These are phyloP conservation scores for Agrypnia vestita DNA, from an alignment of 1,140 invertebrate genomes.

Conservation along the genomic window DNA sequence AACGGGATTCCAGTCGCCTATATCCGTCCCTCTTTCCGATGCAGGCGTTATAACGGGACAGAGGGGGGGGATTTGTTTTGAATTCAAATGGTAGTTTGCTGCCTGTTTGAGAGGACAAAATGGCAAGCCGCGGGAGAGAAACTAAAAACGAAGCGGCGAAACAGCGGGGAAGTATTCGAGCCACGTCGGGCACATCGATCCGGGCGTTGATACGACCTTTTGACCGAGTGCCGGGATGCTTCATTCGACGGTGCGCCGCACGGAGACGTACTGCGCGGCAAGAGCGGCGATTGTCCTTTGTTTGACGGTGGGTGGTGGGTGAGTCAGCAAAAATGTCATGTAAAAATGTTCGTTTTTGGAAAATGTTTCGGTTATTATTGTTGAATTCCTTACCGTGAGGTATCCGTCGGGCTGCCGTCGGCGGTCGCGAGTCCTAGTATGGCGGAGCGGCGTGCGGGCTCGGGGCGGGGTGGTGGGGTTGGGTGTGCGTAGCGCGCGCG, in stretches of 20 bases:
- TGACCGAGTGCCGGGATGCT: not conserved
- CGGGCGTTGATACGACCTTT: not conserved
- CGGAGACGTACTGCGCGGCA: not conserved
- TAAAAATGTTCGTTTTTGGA: not conserved
- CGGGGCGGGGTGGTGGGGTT: not conserved
- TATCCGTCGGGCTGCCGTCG: slow-evolving; percentile 22
- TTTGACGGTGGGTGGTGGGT: slow-evolving; percentile 29
- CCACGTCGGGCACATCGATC: not conserved
- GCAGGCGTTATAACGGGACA: slow-evolving; percentile 45
- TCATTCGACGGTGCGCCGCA: not conserved
- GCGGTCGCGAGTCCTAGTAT: not conserved
- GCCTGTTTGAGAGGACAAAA: not conserved
- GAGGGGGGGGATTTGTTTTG: slow-evolving; percentile 46
- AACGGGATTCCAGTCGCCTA: slow-evolving; percentile 6
- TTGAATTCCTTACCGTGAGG: slow-evolving; percentile 18
- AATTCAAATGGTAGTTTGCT: slow-evolving; percentile 18
- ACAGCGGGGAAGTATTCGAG: not conserved
- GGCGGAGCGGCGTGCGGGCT: not conserved
- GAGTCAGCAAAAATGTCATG: not conserved
- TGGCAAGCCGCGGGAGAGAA: not conserved
- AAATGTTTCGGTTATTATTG: not conserved
- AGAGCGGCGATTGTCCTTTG: slow-evolving; percentile 18
- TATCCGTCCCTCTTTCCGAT: slow-evolving; percentile 12
- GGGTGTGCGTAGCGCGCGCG: slow-evolving; percentile 16
- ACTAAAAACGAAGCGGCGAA: not conserved